Evolutionary conservation across 1,140 invertebrate species (phyloP).

Genomic region (Dreissena rostriformis): DNA sequence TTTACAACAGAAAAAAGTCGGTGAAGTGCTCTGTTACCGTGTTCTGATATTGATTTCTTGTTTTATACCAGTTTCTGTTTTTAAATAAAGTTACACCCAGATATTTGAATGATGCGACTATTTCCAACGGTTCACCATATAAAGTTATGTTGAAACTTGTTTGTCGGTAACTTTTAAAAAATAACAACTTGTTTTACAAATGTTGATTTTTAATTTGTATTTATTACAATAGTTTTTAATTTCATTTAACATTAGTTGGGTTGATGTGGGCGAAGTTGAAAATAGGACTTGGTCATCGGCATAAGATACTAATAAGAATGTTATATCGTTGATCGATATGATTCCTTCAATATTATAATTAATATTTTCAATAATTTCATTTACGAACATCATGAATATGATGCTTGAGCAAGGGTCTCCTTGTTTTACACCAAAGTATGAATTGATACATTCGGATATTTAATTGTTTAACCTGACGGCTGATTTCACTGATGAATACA

Average conservation of each 20-base stretch:
- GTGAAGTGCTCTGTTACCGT: background rate
- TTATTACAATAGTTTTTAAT: background rate
- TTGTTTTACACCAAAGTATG: constrained; percentile 7
- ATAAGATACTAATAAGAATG: background rate
- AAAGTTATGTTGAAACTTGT: background rate
- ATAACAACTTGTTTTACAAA: background rate
- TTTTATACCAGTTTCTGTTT: constrained; percentile 10
- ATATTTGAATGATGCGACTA: constrained; percentile 14
- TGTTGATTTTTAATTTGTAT: constrained; percentile 19
- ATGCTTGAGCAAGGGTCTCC: constrained; percentile 25
- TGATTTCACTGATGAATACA: constrained; percentile 1
- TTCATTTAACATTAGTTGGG: constrained; percentile 7
- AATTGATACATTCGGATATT: background rate
- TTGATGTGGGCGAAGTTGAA: background rate
- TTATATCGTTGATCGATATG: constrained; percentile 15
- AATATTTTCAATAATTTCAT: constrained; percentile 11
- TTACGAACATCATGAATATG: constrained; percentile 31
- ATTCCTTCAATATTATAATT: constrained; percentile 14
- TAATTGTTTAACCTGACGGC: background rate
- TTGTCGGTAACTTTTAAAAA: constrained; percentile 2
- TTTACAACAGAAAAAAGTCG: constrained; percentile 14
- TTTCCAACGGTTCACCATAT: background rate
- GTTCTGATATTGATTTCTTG: background rate
- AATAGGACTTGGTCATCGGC: constrained; percentile 17
- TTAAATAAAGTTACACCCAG: no score